These are phyloP conservation scores for Pelmatolapia mariae DNA, from an alignment of 2,113 vertebrate species.

Conservation along the genomic window DNA sequence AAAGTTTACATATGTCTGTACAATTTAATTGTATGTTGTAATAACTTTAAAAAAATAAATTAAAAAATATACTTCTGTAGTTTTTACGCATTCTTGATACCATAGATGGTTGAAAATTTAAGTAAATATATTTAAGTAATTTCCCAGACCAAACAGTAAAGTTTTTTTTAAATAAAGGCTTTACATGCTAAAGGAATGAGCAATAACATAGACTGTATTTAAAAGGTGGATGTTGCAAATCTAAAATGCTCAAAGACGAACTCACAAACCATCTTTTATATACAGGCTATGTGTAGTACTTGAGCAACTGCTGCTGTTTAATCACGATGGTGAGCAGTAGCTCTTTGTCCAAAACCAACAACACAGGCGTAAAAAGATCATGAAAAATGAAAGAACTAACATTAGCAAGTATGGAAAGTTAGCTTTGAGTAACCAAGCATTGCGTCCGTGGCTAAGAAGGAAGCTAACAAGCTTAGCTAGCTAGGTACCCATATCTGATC, in stretches of 20 bases:
- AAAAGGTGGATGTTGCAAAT: background rate
- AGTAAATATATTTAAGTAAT: too few species aligned
- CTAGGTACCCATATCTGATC: background rate
- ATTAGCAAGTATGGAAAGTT: background rate
- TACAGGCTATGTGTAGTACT: background rate
- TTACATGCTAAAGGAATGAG: background rate
- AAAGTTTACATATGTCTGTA: background rate
- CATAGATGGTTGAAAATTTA: background rate
- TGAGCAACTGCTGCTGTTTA: background rate
- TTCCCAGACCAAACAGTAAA: background rate
- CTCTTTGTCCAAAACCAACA: background rate
- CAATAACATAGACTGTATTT: background rate
- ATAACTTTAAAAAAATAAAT: background rate
- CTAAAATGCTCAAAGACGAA: background rate
- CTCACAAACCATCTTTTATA: background rate
- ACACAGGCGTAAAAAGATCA: background rate
- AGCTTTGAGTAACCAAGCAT: background rate
- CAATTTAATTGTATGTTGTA: background rate
- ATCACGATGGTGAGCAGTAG: background rate
- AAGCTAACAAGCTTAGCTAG: background rate
- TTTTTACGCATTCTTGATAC: background rate
- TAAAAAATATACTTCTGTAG: background rate
- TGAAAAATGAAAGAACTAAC: background rate
- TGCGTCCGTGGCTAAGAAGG: rapidly evolving
- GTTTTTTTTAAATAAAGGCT: background rate